Evolutionary conservation across 2,888 invertebrate genomes (phyloP), one percentile per base, ranked within the genome.

Genomic region (Sclerodermus sp.): DNA sequence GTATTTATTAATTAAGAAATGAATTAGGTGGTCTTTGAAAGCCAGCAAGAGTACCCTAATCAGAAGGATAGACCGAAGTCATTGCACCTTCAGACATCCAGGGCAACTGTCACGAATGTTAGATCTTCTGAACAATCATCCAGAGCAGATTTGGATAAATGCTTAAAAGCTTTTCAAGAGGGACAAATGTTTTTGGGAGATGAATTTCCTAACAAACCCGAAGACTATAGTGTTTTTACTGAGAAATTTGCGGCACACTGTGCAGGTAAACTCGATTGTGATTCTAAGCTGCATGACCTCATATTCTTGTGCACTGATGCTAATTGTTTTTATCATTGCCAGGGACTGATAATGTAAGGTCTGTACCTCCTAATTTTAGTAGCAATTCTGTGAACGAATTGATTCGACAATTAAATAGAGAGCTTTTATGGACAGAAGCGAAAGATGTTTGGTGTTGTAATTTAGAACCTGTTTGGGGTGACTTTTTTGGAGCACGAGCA

Each of bases 401-500:
- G 63, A 79, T 82, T 3, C 81, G 82, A 0, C 73, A 78, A 45
- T 60, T 81, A 39, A 74, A 69, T 30, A 70, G 78, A 8, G 82
- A 82, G 1, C 78, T 85, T 17, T 68, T 93, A 46, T 93, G 93
- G 93, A 87, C 87, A 0, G 93, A 93, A 75, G 87, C 87, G n/a
- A 85, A 91, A 60, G 87, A 91, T 64, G 87, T 96, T 10, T 96
- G 96, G 91, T 93, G 91, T 74, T 84, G 92, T 12, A 84, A 87
- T 64, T 82, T 91, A 37, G 96, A 96, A 74, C 96, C 96, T 0
- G 83, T 95, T 45, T 96, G 96, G 95, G 88, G 90, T 10, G 96
- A 96, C 78, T 96, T 96, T 77, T 83, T 87, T 55, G 94, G 93
- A 5, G 90, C 91, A 1, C 83, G 90, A 23, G 90, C 91, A 0